Evolutionary conservation across 2,797 vertebrate genomes (phyloP).

Genomic region (Poecilia picta): DNA sequence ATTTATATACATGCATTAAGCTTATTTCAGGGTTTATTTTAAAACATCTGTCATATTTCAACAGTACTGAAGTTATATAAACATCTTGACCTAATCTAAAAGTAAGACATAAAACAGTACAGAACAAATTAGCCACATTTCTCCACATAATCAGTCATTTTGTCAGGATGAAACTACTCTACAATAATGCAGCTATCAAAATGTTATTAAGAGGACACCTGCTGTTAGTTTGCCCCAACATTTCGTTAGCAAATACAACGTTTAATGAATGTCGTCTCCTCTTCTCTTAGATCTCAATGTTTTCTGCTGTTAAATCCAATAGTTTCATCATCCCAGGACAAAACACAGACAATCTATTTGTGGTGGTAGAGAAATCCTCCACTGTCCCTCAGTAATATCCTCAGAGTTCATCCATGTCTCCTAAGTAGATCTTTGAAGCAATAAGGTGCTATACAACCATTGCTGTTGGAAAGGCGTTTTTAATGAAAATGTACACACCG

Average conservation of each 20-base stretch:
- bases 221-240: neutral
- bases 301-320: neutral
- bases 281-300: neutral
- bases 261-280: neutral
- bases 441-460: neutral
- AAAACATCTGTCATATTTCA: neutral
- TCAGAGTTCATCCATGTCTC: neutral
- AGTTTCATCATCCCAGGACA: neutral
- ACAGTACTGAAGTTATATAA: neutral
- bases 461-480: too few relatives aligned
- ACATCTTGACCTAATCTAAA: neutral
- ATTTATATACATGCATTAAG: neutral
- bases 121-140: neutral
- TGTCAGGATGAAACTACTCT: neutral
- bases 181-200: neutral
- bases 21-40: neutral
- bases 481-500: neutral
- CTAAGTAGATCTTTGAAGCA: neutral
- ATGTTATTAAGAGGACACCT: neutral
- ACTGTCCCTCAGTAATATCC: neutral
- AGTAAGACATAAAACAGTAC: neutral
- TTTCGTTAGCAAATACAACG: neutral
- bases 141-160: neutral
- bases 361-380: neutral
- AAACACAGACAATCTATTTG: neutral